Evolutionary conservation across 1,140 invertebrate genomes (phyloP).

Genomic region (Drosophila biarmipes): DNA sequence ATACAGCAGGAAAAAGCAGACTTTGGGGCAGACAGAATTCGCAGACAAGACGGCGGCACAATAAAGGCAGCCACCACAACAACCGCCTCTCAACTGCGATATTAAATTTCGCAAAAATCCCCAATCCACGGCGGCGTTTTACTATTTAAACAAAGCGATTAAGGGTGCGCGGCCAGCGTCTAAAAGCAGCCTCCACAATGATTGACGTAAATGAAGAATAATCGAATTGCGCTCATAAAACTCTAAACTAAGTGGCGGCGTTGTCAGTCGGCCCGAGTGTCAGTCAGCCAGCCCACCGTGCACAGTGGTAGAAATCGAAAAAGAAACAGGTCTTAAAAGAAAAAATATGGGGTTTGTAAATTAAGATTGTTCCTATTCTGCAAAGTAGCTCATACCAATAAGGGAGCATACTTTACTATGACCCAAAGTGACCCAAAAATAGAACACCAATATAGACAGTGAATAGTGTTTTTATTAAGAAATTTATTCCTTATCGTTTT

Average conservation of each 20-base stretch:
- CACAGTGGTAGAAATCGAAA: constrained; percentile 24
- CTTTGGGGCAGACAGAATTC: constrained; percentile 53
- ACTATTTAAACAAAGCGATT: constrained; percentile 74
- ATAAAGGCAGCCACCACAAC: constrained; percentile 28
- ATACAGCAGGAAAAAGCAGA: constrained; percentile 30
- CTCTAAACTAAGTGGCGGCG: constrained; percentile 72
- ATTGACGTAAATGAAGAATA: constrained; percentile 84
- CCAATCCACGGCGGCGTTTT: constrained; percentile 32
- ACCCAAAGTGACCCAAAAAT: too few species aligned
- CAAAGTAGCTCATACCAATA: too few species aligned
- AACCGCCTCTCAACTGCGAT: constrained; percentile 35
- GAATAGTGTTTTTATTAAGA: too few species aligned
- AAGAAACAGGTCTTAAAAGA: too few species aligned
- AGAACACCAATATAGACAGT: too few species aligned
- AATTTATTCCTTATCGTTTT: too few species aligned
- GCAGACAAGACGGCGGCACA: constrained; percentile 61
- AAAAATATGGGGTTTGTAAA: too few species aligned
- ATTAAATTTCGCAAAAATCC: constrained; percentile 71
- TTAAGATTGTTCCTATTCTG: too few species aligned
- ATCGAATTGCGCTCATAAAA: constrained; percentile 82
- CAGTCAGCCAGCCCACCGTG: constrained; percentile 15
- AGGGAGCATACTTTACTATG: too few species aligned
- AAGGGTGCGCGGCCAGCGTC: constrained; percentile 30
- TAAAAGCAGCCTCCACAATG: constrained; percentile 62
- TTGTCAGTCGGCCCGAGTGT: constrained; percentile 52